Evolutionary conservation across 1,140 invertebrate species (phyloP), one percentile per base, ranked within the genome.

Genomic region (Bactericera cockerelli): DNA sequence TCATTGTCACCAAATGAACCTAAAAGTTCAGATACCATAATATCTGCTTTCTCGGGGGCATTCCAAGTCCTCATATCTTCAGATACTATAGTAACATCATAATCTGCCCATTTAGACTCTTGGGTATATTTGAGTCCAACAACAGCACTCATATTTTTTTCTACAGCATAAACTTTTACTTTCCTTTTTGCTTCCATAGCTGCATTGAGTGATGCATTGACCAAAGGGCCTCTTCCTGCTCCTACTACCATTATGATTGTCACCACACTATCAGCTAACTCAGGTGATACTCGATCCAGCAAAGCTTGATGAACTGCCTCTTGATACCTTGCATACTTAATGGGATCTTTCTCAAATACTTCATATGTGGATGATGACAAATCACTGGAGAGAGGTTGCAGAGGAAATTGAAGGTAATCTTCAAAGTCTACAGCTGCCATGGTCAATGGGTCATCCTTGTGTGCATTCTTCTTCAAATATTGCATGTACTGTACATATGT

Each of bases 1-100:
- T 99, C 97, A 73, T 99, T 99, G 70, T 99, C 95, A 19, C 93
- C 94, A 78, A 99, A 98, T 10, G 95, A 98, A 3, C 97, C 84
- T 8, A 99, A 75, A 16, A 99, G 75, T 76, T 99, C 97, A 10
- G 93, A 98, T 1, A 99, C 87, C 26, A 99, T 73, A 62, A 99
- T 93, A 72, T 99, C 96, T 1, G 93, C 92, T 67, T 86, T 81
- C 66, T 90, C 86, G 13, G 77, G 73, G 3, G 83, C 76, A 55
- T 79, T 71, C 76, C 90, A 91, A 8, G 84, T 77, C 65, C 95
- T 75, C 94, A 99, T 98, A 73, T 99, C 97, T 67, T 82, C 80
- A 3, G 84, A 81, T 19, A 96, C 78, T 2, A 97, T 78, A 1
- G 75, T 79, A 0, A 86, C 82, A 73, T 79, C 72, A 22, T 8